Percentiles rank a stretch among this genome's conserved stretches.
phyloP scores from a whole-genome alignment of 2,113 vertebrate genomes.

The Panthera uncia region DNA sequence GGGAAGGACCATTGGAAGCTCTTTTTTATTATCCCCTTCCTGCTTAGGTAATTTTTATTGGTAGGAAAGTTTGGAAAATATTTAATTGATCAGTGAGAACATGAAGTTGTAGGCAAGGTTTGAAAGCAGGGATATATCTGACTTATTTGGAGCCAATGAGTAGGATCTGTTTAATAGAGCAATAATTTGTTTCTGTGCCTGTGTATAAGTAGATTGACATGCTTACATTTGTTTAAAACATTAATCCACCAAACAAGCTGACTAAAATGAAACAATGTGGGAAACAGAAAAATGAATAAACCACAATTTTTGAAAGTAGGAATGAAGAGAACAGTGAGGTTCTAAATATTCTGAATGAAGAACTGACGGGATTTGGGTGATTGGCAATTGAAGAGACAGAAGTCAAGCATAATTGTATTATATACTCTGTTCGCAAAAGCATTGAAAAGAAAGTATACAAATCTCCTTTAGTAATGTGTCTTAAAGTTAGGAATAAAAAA shows the following conservation, averaged over 20 bases:
- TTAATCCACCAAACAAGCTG: constrained; percentile 4
- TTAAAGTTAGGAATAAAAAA: constrained; percentile 48
- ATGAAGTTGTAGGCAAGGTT: neutral
- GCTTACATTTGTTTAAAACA: constrained; percentile 42
- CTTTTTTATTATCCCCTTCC: neutral
- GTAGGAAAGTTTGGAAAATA: neutral
- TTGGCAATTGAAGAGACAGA: neutral
- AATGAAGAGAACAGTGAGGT: constrained; percentile 3
- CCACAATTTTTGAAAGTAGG: neutral
- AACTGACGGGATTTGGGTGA: constrained; percentile 5
- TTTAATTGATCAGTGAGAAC: constrained; percentile 23
- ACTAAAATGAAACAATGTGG: constrained; percentile 25
- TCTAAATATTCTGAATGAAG: constrained; percentile 12
- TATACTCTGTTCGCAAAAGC: neutral
- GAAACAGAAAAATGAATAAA: constrained; percentile 35
- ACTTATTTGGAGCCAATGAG: neutral
- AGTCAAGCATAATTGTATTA: constrained; percentile 33
- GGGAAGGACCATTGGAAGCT: neutral
- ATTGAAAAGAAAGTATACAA: neutral
- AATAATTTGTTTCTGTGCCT: constrained; percentile 42
- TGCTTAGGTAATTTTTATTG: neutral
- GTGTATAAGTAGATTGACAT: neutral
- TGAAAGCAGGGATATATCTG: neutral
- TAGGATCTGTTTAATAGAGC: neutral
- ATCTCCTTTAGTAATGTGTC: neutral